Evolutionary conservation across 2,113 vertebrate genomes (phyloP).

Genomic region (Puntigrus tetrazona): DNA sequence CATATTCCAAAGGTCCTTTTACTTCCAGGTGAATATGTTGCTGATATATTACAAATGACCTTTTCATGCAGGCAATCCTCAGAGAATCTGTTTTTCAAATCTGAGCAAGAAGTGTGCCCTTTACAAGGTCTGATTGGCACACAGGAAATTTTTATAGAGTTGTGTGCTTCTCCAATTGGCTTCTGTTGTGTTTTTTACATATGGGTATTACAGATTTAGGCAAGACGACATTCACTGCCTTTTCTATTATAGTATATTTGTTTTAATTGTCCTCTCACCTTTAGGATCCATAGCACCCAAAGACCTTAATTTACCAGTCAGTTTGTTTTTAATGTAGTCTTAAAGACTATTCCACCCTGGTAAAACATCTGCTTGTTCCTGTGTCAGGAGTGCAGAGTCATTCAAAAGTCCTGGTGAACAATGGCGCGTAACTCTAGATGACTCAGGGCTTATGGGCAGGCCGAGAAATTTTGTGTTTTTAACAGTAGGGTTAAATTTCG

Average conservation of each 20-base stretch:
- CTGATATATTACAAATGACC: conserved; percentile 42
- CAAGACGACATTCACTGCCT: not conserved
- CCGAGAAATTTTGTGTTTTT: conserved; percentile 45
- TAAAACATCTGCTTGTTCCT: conserved; percentile 42
- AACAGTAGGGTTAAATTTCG: conserved; percentile 62
- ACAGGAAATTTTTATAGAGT: conserved; percentile 19
- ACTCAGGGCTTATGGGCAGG: conserved; percentile 46
- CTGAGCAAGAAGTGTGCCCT: conserved; percentile 28
- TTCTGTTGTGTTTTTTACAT: not conserved
- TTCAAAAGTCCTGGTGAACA: conserved; percentile 48
- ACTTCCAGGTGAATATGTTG: conserved; percentile 45
- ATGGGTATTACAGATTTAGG: not conserved
- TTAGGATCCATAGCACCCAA: not conserved
- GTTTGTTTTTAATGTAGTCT: conserved; percentile 22
- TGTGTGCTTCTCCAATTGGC: not conserved
- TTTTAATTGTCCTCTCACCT: conserved; percentile 22
- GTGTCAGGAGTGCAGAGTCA: conserved; percentile 51
- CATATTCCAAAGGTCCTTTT: conserved; percentile 44
- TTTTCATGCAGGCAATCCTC: conserved; percentile 35
- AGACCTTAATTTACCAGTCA: not conserved
- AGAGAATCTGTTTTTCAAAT: conserved; percentile 25
- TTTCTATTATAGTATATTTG: not conserved
- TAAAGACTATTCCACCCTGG: not conserved
- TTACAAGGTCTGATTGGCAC: conserved; percentile 36
- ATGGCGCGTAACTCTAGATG: conserved; percentile 55